Base-by-base conservation (phyloP, 2,888 invertebrate species). In the Anoplius nigerrimus region DNA sequence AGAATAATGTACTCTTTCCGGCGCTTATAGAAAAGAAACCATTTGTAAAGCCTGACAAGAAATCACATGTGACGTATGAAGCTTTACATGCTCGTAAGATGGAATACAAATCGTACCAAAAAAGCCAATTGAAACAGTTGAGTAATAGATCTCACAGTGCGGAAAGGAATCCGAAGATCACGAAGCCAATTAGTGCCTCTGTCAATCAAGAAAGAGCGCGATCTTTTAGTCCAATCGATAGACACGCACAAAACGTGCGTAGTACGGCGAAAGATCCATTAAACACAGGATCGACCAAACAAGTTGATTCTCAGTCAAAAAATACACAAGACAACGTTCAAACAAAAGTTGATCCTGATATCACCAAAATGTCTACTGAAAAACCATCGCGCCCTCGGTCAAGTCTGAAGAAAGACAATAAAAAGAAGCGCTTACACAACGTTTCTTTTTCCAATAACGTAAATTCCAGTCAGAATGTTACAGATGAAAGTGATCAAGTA, bases 391-490 rank as follows among this genome's bases (percentile, higher is more conserved):
- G 58, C 43, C 45, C 66, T 2, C 55, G 45, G 21, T 61, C 52
- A 2, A 22, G 45, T 52, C 15, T 16, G 8, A 60, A 21, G 13
- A 62, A 63, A 56, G 46, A 55, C 22, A 53, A 46, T 52, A 21
- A 15, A 16, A 67, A 72, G 51, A 80, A 76, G 61, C 46, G 8
- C 1, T 48, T 24, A 15, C 65, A 55, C 13, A 72, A 48, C 5
- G 74, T 73, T 4, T 70, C 71, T 3, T 74, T 79, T 52, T 70
- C 69, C 0, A 60, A 61, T 16, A 58, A 75, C 5, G 1, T 45
- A 0, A 66, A 60, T n/a, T n/a, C n/a, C n/a, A n/a, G n/a, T n/a
- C n/a, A n/a, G n/a, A n/a, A n/a, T n/a, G n/a, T n/a, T n/a, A n/a
- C n/a, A n/a, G 16, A 3, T 5, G 0, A 18, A 43, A 43, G 21